Evolutionary conservation across 2,888 invertebrate genomes (phyloP), one percentile per base, ranked within the genome.

Genomic region (Ischnura elegans): DNA sequence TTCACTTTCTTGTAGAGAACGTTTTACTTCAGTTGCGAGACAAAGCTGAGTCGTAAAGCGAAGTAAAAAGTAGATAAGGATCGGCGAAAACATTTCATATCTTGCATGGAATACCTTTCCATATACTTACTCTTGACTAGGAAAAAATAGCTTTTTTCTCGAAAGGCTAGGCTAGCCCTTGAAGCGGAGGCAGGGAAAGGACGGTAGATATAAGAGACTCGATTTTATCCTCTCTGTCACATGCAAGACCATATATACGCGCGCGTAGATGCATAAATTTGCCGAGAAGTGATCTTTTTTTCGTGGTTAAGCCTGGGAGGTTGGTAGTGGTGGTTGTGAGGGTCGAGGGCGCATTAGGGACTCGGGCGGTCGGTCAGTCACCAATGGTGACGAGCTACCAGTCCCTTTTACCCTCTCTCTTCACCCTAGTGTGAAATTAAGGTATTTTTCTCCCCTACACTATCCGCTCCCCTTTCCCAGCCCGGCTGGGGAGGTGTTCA

Each of bases 381-480:
- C 61, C 61, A 90, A 90, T 90, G 90, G 87, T 87, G 87, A 87
- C 87, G 87, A n/a, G 61, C 61, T 66, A n/a, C 51, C 45, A 5
- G 61, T 36, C 76, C 76, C 19, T 8, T 19, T 1, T 19, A 51
- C 13, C 36, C 76, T 29, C 76, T 36, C 76, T 76, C 76, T 76
- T 66, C 90, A 61, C 61, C 61, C 90, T 66, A 61, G 90, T 90
- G 90, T 90, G 90, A 90, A 90, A 90, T 90, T 90, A 90, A 90
- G 66, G 90, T 90, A 43, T 43, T n/a, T 5, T 61, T 55, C 55
- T 55, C 42, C 46, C 55, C 42, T 2, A n/a, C n/a, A n/a, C n/a
- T n/a, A n/a, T 46, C 36, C 29, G 19, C 25, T 43, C 43, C 6
- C 43, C 19, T n/a, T 0, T 43, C 45, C 61, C 46, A 21, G 3